phyloP scores from a whole-genome alignment of 1,140 invertebrate genomes.

The Anadara kagoshimensis region DNA sequence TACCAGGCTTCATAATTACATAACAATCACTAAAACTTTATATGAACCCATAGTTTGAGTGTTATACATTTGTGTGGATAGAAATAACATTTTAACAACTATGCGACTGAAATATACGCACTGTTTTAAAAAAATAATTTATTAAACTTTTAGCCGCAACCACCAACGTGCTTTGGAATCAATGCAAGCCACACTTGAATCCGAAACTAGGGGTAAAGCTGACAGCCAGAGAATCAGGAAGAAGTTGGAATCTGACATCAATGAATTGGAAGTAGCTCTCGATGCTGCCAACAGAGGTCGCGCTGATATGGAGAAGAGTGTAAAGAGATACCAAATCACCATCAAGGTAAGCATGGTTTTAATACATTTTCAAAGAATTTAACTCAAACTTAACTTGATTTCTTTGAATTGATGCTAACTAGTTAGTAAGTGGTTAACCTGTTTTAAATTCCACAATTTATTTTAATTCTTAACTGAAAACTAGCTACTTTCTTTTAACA shows the following conservation, averaged over 20 bases:
- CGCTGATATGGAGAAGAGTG: constrained; percentile 98
- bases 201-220: constrained; percentile 98
- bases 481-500: neutral
- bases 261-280: constrained; percentile 98
- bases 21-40: too few relatives aligned
- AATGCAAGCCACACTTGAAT: constrained; percentile 99
- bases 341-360: constrained; percentile 79
- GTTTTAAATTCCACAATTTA: neutral
- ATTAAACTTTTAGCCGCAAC: constrained; percentile 86
- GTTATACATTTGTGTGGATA: too few relatives aligned
- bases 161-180: constrained; percentile 99
- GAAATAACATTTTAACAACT: too few relatives aligned
- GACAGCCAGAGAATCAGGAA: constrained; percentile 99
- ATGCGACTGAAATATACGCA: too few relatives aligned
- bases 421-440: too few relatives aligned
- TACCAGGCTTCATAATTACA: too few relatives aligned
- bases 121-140: too few relatives aligned
- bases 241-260: constrained; percentile 99
- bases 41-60: too few relatives aligned
- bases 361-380: neutral
- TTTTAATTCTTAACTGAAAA: neutral
- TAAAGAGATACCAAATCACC: constrained; percentile 97
- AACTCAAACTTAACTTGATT: too few relatives aligned
- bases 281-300: constrained; percentile 86
- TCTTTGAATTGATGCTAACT: too few relatives aligned